A percentile compares a stretch with the other conserved stretches of the same genome.
These are phyloP conservation scores for Drosophila aldrichi DNA, from an alignment of 2,888 invertebrate genomes.

Conservation along the genomic window DNA sequence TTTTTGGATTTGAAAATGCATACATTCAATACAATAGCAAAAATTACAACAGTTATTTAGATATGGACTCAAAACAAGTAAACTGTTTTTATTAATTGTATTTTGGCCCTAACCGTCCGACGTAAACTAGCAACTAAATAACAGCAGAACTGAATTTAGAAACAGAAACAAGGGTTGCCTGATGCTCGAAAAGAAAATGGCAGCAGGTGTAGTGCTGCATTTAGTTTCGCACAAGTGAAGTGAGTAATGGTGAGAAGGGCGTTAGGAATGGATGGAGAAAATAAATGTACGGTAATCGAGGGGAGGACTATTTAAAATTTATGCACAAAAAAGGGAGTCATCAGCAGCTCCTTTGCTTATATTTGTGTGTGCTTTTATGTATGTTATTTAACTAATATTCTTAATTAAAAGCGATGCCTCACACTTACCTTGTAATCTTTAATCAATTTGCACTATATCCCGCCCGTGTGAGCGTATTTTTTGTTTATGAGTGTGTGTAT, in stretches of 20 bases:
- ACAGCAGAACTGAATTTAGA: conserved; percentile 19
- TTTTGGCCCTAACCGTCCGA: conserved; percentile 47
- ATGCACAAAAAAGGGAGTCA: conserved; percentile 72
- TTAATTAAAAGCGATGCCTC: conserved; percentile 54
- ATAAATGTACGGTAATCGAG: conserved; percentile 9
- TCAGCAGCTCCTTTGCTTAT: conserved; percentile 10
- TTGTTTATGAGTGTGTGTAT: conserved; percentile 26
- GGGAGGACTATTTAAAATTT: conserved; percentile 47
- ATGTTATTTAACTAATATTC: conserved; percentile 43
- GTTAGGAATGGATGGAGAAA: conserved; percentile 3
- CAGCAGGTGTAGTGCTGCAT: conserved; percentile 74
- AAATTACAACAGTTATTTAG: conserved; percentile 35
- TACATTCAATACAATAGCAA: not conserved
- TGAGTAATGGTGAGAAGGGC: not conserved
- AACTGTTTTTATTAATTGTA: conserved; percentile 24
- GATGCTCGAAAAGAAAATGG: conserved; percentile 73
- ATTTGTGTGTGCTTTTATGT: not conserved
- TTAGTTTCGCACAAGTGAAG: conserved; percentile 15
- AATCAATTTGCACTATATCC: conserved; percentile 71
- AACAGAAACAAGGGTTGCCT: conserved; percentile 58
- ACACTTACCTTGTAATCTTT: conserved; percentile 75
- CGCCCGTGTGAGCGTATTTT: conserved; percentile 30
- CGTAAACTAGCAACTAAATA: conserved; percentile 42
- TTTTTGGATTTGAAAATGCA: conserved; percentile 31
- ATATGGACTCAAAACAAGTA: conserved; percentile 58